Evolutionary conservation across 2,113 vertebrate genomes (phyloP).

Genomic region (Pollachius pollachius): DNA sequence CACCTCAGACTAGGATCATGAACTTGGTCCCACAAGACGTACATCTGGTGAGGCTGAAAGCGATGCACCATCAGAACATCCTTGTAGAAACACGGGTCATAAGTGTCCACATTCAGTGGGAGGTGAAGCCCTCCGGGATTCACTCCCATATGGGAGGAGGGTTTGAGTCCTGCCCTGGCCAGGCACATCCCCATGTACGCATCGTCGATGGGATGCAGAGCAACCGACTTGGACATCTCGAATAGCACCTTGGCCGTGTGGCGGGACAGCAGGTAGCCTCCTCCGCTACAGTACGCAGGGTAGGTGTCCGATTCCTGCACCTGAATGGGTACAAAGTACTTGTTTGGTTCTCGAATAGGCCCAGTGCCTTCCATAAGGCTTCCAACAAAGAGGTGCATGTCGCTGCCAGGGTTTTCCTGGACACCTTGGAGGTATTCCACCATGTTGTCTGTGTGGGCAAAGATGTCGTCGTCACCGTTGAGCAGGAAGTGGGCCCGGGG

Average conservation of each 20-base stretch:
- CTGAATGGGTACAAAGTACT: slow-evolving; percentile 82
- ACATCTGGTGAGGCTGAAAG: slow-evolving; percentile 67
- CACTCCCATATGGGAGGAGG: slow-evolving; percentile 59
- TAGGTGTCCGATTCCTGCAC: slow-evolving; percentile 68
- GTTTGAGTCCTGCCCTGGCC: slow-evolving; percentile 60
- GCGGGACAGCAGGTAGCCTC: slow-evolving; percentile 79
- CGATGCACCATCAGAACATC: slow-evolving; percentile 79
- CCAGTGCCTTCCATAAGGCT: slow-evolving; percentile 68
- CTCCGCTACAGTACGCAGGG: slow-evolving; percentile 78
- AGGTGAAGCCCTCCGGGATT: slow-evolving; percentile 54
- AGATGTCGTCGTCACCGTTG: slow-evolving; percentile 85
- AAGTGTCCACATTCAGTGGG: slow-evolving; percentile 29
- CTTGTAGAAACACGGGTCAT: slow-evolving; percentile 75
- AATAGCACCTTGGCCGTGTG: slow-evolving; percentile 72
- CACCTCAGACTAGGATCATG: slow-evolving; percentile 60
- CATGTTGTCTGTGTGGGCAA: slow-evolving; percentile 81
- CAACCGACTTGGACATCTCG: slow-evolving; percentile 54
- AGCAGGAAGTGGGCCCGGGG: slow-evolving; percentile 72
- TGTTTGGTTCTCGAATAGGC: slow-evolving; percentile 76
- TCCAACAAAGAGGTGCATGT: slow-evolving; percentile 76
- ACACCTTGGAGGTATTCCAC: slow-evolving; percentile 62
- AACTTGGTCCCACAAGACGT: slow-evolving; percentile 75
- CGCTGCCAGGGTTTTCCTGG: slow-evolving; percentile 2
- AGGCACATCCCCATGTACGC: slow-evolving; percentile 79
- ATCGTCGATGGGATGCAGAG: slow-evolving; percentile 61